phyloP scores from a whole-genome alignment of 2,888 invertebrate genomes.

The Aleiodes alternator region DNA sequence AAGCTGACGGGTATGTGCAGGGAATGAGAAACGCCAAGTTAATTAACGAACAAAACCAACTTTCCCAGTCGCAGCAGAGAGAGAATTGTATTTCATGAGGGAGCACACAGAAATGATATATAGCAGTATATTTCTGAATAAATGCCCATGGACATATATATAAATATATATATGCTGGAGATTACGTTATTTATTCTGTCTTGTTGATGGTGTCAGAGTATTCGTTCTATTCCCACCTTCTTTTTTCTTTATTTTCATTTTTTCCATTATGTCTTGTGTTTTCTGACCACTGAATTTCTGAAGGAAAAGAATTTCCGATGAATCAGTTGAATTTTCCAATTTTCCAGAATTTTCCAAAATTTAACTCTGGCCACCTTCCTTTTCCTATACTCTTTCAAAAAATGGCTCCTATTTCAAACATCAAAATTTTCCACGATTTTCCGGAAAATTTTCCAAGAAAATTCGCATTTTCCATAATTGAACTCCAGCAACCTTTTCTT shows the following conservation, averaged over 20 bases:
- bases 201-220: constrained; percentile 11
- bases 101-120: constrained; percentile 33
- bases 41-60: constrained; percentile 51
- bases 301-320: too few relatives aligned
- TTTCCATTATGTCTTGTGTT: background rate
- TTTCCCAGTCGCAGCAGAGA: constrained; percentile 31
- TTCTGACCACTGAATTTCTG: too few relatives aligned
- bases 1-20: constrained; percentile 14
- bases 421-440: too few relatives aligned
- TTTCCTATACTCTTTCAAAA: too few relatives aligned
- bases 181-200: background rate
- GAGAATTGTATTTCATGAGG: constrained; percentile 7
- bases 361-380: too few relatives aligned
- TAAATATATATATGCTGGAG: background rate
- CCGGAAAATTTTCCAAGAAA: too few relatives aligned
- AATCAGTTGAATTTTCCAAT: too few relatives aligned
- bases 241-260: background rate
- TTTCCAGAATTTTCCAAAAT: too few relatives aligned
- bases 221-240: background rate
- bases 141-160: background rate
- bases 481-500: too few relatives aligned
- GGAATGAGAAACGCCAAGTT: constrained; percentile 41
- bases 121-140: constrained; percentile 34
- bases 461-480: too few relatives aligned
- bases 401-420: too few relatives aligned